A percentile compares a stretch with the other conserved stretches of the same genome.
phyloP scores from a whole-genome alignment of 2,797 vertebrate species.

The Leucoraja ocellata region DNA sequence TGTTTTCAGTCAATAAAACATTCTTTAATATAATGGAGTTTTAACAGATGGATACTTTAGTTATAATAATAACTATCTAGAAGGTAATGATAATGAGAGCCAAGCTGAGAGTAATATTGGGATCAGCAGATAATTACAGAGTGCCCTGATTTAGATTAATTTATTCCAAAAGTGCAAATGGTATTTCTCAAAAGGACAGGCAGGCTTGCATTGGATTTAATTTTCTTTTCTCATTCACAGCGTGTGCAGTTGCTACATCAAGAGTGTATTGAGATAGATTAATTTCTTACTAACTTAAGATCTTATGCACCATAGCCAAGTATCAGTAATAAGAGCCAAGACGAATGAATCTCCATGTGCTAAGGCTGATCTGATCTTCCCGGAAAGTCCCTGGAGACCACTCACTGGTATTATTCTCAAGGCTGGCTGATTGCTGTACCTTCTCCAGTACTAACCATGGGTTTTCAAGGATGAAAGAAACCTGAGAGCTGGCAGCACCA shows the following conservation, averaged over 20 bases:
- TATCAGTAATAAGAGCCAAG: background rate
- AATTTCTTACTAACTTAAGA: slow-evolving; percentile 1
- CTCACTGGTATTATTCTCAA: background rate
- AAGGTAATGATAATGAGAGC: background rate
- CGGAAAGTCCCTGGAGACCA: background rate
- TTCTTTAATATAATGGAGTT: slow-evolving; percentile 7
- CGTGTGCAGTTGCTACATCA: background rate
- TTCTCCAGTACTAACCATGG: background rate
- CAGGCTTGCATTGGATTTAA: background rate
- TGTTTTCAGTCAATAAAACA: slow-evolving; percentile 32
- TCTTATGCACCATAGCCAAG: background rate
- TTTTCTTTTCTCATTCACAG: background rate
- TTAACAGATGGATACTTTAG: background rate
- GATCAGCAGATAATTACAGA: background rate
- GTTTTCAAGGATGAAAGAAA: no score
- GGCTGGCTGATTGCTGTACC: background rate
- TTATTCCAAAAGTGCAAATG: background rate
- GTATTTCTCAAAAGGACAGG: background rate
- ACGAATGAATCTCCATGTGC: no score
- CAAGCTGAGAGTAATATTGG: background rate
- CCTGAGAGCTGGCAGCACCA: no score
- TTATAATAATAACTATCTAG: background rate
- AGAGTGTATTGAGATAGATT: background rate
- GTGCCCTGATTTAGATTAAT: background rate
- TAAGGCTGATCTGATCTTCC: background rate